These are phyloP conservation scores for Drosophila rubida DNA, from an alignment of 2,888 invertebrate genomes.

Conservation along the genomic window DNA sequence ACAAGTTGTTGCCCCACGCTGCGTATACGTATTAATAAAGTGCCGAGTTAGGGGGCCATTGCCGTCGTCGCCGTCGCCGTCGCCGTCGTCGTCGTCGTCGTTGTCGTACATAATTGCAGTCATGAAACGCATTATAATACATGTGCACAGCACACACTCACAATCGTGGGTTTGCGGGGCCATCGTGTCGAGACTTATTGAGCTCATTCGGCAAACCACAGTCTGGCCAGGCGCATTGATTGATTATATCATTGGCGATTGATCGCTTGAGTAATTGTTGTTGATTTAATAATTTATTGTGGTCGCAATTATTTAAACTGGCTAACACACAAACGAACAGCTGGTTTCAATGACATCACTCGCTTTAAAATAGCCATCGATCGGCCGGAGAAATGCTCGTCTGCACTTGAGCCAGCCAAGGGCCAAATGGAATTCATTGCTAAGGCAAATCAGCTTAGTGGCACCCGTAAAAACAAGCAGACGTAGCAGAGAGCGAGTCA, in stretches of 20 bases:
- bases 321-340: slow-evolving; percentile 24
- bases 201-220: slow-evolving; percentile 36
- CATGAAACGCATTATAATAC: slow-evolving; percentile 68
- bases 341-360: slow-evolving; percentile 42
- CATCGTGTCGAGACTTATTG: slow-evolving; percentile 20
- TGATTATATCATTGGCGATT: slow-evolving; percentile 64
- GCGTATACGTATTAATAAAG: slow-evolving; percentile 66
- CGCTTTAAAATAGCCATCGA: slow-evolving; percentile 42
- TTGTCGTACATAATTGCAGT: slow-evolving; percentile 65
- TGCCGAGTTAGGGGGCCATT: neutral
- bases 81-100: neutral
- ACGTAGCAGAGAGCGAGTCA: slow-evolving; percentile 23
- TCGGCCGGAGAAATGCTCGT: slow-evolving; percentile 8
- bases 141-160: slow-evolving; percentile 13
- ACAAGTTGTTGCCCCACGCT: slow-evolving; percentile 36
- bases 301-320: slow-evolving; percentile 68
- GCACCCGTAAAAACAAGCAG: slow-evolving; percentile 20
- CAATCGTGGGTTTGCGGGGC: slow-evolving; percentile 9
- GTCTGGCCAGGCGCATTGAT: slow-evolving; percentile 53
- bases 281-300: slow-evolving; percentile 78
- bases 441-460: slow-evolving; percentile 65
- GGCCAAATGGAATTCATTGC: slow-evolving; percentile 52
- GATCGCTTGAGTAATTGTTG: slow-evolving; percentile 68
- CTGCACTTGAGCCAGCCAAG: neutral
- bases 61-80: neutral